These are phyloP conservation scores for Ara ararauna DNA, from an alignment of 2,797 vertebrate genomes.

Conservation along the genomic window DNA sequence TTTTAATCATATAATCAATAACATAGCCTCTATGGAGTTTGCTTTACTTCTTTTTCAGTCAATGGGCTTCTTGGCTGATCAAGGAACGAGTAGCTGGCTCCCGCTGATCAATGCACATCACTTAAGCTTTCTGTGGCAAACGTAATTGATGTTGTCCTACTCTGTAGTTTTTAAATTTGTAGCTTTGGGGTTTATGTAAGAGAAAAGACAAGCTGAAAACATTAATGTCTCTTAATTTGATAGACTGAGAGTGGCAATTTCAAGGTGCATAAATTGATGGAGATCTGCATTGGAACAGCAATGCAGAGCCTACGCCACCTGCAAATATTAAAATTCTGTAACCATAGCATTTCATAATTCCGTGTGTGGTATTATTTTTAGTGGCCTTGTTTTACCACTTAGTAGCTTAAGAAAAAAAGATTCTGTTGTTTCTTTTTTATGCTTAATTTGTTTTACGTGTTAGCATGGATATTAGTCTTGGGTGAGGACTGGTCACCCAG, in stretches of 20 bases:
- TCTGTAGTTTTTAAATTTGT: constrained; percentile 11
- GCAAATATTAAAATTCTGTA: constrained; percentile 48
- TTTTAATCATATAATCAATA: not conserved
- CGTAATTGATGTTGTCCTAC: not conserved
- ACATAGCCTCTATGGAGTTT: not conserved
- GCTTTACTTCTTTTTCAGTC: constrained; percentile 32
- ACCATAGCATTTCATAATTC: constrained; percentile 45
- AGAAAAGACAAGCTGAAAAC: constrained; percentile 21
- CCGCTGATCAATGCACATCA: not conserved
- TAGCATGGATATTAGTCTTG: constrained; percentile 20
- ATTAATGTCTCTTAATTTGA: constrained; percentile 34
- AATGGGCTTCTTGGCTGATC: not conserved
- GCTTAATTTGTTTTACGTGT: not conserved
- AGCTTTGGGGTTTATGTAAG: constrained; percentile 20
- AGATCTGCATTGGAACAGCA: constrained; percentile 33
- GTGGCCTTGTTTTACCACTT: constrained; percentile 31
- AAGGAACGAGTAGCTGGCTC: not conserved
- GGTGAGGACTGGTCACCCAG: not conserved
- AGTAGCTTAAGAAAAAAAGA: not conserved
- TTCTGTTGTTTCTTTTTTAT: not conserved
- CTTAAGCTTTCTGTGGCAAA: constrained; percentile 34
- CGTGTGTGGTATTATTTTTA: constrained; percentile 10
- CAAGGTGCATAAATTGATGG: constrained; percentile 33
- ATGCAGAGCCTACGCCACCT: constrained; percentile 26
- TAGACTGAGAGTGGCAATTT: not conserved